phyloP scores from a whole-genome alignment of 2,797 vertebrate genomes.

The Gallinago nigripennis region DNA sequence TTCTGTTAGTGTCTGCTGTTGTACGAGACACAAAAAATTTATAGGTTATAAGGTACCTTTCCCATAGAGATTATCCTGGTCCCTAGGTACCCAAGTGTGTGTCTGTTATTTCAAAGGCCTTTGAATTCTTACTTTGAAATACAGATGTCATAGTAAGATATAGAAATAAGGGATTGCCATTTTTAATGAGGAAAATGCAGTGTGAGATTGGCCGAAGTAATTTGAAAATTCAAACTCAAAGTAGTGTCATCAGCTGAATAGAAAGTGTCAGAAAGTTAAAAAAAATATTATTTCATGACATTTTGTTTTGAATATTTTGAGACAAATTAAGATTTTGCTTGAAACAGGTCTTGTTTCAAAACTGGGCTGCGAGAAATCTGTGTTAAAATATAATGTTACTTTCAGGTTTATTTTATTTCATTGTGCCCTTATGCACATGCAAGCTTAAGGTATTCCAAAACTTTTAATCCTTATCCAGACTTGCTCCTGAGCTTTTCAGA shows the following conservation, averaged over 20 bases:
- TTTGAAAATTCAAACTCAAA: background rate
- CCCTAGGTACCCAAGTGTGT: background rate
- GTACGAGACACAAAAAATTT: background rate
- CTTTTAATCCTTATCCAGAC: background rate
- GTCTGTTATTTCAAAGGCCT: background rate
- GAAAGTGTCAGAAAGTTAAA: background rate
- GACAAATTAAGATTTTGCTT: background rate
- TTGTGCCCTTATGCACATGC: background rate
- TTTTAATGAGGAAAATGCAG: background rate
- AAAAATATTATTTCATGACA: background rate
- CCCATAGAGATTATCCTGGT: background rate
- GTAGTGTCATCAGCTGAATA: background rate
- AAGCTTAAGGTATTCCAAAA: background rate
- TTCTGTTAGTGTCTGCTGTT: background rate
- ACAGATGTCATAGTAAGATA: background rate
- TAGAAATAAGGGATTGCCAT: background rate
- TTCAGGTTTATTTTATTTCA: background rate
- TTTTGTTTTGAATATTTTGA: background rate
- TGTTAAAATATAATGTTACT: background rate
- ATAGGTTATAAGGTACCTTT: background rate
- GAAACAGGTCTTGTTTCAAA: background rate
- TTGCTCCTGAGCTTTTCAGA: background rate
- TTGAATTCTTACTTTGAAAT: background rate
- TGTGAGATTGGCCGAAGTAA: background rate
- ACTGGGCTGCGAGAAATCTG: background rate